Conservation (phyloP, 2,797 vertebrate genomes). For the Phrynocephalus forsythii region DNA sequence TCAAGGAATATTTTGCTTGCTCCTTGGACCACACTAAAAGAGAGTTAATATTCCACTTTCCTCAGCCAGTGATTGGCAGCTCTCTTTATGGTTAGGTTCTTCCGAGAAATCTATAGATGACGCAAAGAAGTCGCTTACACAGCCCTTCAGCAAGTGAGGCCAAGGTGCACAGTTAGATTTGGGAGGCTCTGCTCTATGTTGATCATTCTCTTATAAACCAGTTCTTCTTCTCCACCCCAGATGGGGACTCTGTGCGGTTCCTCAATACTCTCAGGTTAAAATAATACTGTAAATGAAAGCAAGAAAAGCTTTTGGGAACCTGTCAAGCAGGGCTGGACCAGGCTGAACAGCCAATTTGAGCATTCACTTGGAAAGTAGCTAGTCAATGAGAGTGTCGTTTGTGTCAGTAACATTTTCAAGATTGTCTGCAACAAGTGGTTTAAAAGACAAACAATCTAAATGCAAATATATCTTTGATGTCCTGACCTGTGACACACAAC, state of each 20-base stretch:
- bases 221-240: neutral
- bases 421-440: neutral
- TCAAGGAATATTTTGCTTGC: slow-evolving; percentile 15
- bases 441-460: neutral
- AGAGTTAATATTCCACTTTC: slow-evolving; percentile 45
- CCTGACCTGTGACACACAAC: neutral
- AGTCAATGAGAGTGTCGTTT: neutral
- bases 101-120: slow-evolving; percentile 8
- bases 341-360: neutral
- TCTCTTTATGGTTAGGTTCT: slow-evolving; percentile 26
- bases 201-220: neutral
- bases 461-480: neutral
- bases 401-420: neutral
- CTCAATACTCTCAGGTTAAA: slow-evolving; percentile 7
- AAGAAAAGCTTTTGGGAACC: slow-evolving; percentile 3
- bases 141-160: slow-evolving; percentile 16
- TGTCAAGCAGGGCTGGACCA: neutral
- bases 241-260: neutral
- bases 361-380: neutral
- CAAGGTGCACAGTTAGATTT: neutral
- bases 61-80: slow-evolving; percentile 5
- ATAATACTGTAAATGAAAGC: neutral
- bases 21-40: slow-evolving; percentile 31
- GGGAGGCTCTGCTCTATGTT: neutral
- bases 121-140: slow-evolving; percentile 15